phyloP scores from a whole-genome alignment of 2,797 vertebrate genomes.

The Argya squamiceps region DNA sequence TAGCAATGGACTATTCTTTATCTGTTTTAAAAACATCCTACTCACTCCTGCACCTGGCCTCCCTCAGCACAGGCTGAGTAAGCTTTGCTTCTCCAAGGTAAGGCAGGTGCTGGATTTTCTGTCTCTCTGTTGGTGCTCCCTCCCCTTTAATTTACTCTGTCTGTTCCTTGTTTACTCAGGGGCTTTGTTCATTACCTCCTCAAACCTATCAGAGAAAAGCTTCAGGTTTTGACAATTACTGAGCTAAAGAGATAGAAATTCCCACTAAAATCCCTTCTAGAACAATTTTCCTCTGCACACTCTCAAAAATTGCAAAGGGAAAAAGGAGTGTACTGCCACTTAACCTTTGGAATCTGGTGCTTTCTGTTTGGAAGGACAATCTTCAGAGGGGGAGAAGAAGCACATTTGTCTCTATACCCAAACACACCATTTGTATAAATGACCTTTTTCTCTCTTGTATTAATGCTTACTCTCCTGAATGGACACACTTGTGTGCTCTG shows the following conservation, averaged over 20 bases:
- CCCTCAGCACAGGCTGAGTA: background rate
- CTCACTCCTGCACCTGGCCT: background rate
- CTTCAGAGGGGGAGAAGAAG: background rate
- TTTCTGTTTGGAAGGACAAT: background rate
- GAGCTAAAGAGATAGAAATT: background rate
- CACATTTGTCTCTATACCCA: background rate
- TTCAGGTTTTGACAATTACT: background rate
- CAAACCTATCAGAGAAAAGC: background rate
- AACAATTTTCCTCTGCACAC: background rate
- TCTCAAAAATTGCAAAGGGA: background rate
- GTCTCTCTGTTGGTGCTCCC: rapidly evolving
- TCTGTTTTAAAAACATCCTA: background rate
- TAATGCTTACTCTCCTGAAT: background rate
- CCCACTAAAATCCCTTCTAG: background rate
- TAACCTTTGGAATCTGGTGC: background rate
- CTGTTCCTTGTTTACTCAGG: background rate
- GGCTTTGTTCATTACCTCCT: background rate
- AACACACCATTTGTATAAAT: background rate
- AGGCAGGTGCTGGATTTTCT: background rate
- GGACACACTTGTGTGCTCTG: background rate
- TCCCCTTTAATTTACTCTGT: background rate
- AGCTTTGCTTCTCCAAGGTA: background rate
- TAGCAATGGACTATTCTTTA: background rate
- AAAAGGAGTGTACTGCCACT: background rate
- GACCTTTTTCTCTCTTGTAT: background rate